Evolutionary conservation across 2,113 vertebrate genomes (phyloP), one percentile per base, ranked within the genome.

Genomic region (Spermophilus dauricus): DNA sequence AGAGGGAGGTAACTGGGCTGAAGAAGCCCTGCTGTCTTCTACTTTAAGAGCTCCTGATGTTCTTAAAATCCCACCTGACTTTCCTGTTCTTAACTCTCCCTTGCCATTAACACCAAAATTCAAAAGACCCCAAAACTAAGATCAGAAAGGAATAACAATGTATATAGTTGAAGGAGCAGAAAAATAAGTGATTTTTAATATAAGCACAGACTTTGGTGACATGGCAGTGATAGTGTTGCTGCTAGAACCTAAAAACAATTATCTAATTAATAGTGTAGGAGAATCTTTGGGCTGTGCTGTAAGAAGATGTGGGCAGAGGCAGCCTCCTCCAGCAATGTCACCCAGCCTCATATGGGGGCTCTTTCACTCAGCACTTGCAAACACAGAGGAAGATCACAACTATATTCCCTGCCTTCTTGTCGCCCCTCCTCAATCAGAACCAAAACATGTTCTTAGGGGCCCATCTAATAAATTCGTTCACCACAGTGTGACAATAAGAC

Each of bases 381-480:
- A 75, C 37, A 20, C 39, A 77, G 85, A 39, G 1, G 16, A 48
- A 48, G n/a, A 37, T 6, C 8, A 22, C 5, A 63, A 34, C 51
- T 53, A 1, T 4, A 17, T 32, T 30, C 56, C 70, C 61, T 18
- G n/a, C 34, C 11, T 39, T 18, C n/a, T 1, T 2, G 2, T 10
- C 58, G 37, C 22, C 28, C 28, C 32, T 75, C 73, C 22, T 73
- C 53, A 82, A 24, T 95, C 72, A 58, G 42, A 90, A 90, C n/a
- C 56, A 78, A 95, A 93, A 65, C n/a, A n/a, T 8, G 26, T 42
- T 92, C 72, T 90, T 53, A 45, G 34, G 32, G 80, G 51, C 14
- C 61, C 42, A 67, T 39, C 69, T 77, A 34, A 93, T 86, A 81
- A 93, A 85, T 37, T 61, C 91, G 85, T n/a, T 95, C 84, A 82